Conservation (phyloP, 2,113 vertebrate species). For the Marmota monax region DNA sequence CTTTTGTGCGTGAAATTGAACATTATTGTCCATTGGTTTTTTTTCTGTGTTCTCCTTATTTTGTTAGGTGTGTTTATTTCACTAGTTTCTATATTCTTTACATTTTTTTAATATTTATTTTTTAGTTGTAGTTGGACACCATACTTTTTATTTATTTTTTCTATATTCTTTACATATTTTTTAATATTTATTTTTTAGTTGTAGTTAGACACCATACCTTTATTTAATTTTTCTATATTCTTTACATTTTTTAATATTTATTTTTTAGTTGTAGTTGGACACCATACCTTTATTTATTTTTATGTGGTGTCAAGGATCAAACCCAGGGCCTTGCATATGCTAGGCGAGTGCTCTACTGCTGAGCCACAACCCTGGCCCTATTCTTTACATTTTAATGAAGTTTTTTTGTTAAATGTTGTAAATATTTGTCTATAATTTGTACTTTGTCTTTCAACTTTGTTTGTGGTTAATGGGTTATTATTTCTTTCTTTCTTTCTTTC, state of each 20-base stretch:
- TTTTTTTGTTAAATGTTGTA: conserved; percentile 7
- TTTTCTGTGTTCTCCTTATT: not conserved
- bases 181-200: too few species aligned
- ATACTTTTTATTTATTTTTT: too few species aligned
- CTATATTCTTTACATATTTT: too few species aligned
- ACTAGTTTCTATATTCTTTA: conserved; percentile 30
- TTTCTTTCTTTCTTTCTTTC: not conserved
- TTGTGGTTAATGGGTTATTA: not conserved
- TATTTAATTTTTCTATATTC: too few species aligned
- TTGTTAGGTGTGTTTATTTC: not conserved
- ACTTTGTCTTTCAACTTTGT: conserved; percentile 14
- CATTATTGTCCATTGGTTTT: not conserved
- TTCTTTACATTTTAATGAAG: conserved; percentile 53
- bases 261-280: too few species aligned
- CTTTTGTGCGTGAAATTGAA: conserved; percentile 1
- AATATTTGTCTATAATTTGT: not conserved
- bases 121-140: too few species aligned
- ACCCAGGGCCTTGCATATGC: too few species aligned
- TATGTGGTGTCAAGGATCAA: too few species aligned
- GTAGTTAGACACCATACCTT: too few species aligned
- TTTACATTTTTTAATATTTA: too few species aligned
- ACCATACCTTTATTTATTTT: too few species aligned
- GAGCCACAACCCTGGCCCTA: not conserved
- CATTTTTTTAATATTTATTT: not conserved
- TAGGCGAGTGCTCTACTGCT: too few species aligned